Percentiles rank a stretch among this genome's conserved stretches.
Conservation (phyloP, 2,797 vertebrate species). For the Alcedo atthis region DNA sequence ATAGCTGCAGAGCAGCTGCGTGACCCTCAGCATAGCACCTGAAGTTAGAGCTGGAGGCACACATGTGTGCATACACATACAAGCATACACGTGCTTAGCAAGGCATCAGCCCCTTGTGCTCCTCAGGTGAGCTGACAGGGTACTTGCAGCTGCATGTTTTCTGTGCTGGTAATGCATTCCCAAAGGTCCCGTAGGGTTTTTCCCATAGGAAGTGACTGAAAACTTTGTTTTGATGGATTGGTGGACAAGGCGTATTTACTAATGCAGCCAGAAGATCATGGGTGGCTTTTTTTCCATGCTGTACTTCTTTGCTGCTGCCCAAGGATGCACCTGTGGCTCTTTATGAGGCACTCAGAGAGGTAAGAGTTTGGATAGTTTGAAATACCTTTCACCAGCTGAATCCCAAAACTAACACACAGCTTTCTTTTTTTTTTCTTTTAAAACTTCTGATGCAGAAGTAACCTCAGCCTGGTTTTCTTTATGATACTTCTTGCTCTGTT, state of each 20-base stretch:
- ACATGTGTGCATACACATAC: accelerated
- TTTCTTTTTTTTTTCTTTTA: neutral
- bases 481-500: neutral
- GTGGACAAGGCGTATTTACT: neutral
- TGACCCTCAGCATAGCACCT: neutral
- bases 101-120: neutral
- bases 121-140: neutral
- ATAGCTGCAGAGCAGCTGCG: neutral
- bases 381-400: neutral
- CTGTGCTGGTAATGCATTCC: neutral
- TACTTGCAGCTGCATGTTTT: neutral
- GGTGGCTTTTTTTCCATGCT: neutral
- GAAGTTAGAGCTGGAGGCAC: neutral
- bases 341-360: neutral
- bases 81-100: accelerated
- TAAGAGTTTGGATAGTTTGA: neutral
- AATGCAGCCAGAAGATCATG: neutral
- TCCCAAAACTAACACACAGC: accelerated
- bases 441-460: neutral
- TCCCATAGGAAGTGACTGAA: neutral
- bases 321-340: neutral
- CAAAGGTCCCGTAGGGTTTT: neutral
- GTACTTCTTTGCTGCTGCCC: neutral
- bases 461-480: neutral
- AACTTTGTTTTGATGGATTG: neutral